Evolutionary conservation across 2,888 invertebrate species (phyloP).

Genomic region (Epinotia demarniana): DNA sequence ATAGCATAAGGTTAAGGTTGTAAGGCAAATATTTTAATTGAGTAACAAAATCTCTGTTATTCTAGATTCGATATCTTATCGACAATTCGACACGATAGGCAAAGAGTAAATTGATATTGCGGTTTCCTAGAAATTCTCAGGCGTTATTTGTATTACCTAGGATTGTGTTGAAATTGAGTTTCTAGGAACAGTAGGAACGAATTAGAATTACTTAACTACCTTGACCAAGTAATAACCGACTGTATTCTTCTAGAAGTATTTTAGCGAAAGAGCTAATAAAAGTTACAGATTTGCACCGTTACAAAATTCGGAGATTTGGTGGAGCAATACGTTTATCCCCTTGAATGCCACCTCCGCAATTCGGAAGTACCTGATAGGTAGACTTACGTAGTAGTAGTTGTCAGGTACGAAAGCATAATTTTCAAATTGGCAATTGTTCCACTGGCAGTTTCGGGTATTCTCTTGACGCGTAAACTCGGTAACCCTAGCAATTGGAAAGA

Average conservation of each 20-base stretch:
- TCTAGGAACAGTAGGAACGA: neutral
- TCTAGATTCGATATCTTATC: neutral
- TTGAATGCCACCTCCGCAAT: too few species aligned
- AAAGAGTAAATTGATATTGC: neutral
- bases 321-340: too few species aligned
- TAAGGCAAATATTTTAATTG: neutral
- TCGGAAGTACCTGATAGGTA: too few species aligned
- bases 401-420: too few species aligned
- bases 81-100: neutral
- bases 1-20: neutral
- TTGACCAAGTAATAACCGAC: neutral
- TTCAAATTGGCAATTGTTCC: too few species aligned
- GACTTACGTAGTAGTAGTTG: too few species aligned
- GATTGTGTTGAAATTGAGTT: neutral
- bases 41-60: neutral
- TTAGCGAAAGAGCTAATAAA: too few species aligned
- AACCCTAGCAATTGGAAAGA: too few species aligned
- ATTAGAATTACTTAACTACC: neutral
- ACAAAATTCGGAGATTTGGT: too few species aligned
- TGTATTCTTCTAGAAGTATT: neutral
- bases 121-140: neutral
- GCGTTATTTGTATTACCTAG: neutral
- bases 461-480: too few species aligned
- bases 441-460: too few species aligned
- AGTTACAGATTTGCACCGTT: too few species aligned